Evolutionary conservation across 2,113 vertebrate species (phyloP).

Genomic region (Tamias sibiricus): DNA sequence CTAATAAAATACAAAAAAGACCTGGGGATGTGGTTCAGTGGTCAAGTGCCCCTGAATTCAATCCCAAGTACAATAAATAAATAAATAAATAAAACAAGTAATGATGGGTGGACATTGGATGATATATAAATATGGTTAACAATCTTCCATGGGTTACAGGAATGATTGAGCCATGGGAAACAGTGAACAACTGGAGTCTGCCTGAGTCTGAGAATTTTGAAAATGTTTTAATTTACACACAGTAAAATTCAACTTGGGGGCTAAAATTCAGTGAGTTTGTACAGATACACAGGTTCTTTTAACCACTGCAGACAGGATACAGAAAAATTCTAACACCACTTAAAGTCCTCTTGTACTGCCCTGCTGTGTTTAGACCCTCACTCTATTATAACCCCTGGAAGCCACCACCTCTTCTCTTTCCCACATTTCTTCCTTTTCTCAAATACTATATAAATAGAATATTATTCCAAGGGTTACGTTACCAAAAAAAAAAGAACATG

Average conservation of each 20-base stretch:
- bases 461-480: background rate
- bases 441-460: background rate
- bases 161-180: background rate
- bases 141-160: background rate
- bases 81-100: no score
- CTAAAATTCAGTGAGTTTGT: background rate
- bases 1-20: no score
- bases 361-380: background rate
- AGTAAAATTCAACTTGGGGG: background rate
- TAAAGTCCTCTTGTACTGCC: background rate
- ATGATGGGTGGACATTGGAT: background rate
- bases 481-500: background rate
- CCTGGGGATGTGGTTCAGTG: no score
- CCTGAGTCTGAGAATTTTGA: background rate
- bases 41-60: no score
- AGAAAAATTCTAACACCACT: background rate
- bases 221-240: background rate
- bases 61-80: no score
- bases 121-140: no score
- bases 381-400: background rate
- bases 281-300: background rate
- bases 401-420: background rate
- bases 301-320: background rate
- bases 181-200: background rate
- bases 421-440: background rate